A percentile compares a stretch with the other conserved stretches of the same genome.
Conservation (phyloP, 1,140 invertebrate genomes). For the Brachionus calyciflorus region DNA sequence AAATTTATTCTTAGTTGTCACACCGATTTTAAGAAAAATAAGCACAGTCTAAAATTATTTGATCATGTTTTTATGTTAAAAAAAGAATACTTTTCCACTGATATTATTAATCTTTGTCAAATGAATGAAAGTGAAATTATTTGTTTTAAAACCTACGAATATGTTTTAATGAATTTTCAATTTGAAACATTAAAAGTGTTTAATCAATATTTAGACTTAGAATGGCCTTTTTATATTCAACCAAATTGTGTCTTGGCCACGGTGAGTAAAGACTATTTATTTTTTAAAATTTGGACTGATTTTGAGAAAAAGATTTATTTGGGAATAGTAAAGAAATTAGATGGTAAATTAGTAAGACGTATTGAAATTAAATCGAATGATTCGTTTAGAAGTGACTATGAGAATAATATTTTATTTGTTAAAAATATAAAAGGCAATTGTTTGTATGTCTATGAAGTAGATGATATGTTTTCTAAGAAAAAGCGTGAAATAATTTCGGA, state of each 20-base stretch:
- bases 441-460: not conserved
- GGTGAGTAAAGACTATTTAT: slow-evolving; percentile 7
- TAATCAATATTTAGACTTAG: not conserved
- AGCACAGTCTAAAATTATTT: not conserved
- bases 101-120: not conserved
- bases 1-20: not conserved
- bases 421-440: not conserved
- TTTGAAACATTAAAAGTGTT: not conserved
- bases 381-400: not conserved
- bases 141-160: not conserved
- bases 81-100: not conserved
- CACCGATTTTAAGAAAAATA: not conserved
- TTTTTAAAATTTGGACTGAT: slow-evolving; percentile 1
- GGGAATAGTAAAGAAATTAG: not conserved
- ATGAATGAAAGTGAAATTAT: not conserved
- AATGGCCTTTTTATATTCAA: not conserved
- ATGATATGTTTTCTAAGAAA: not conserved
- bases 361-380: not conserved
- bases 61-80: not conserved
- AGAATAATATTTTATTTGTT: not conserved
- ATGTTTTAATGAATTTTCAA: not conserved
- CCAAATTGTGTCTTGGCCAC: not conserved
- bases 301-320: not conserved
- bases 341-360: not conserved
- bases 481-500: not conserved